phyloP scores from a whole-genome alignment of 2,113 vertebrate species.

The Phycodurus eques region DNA sequence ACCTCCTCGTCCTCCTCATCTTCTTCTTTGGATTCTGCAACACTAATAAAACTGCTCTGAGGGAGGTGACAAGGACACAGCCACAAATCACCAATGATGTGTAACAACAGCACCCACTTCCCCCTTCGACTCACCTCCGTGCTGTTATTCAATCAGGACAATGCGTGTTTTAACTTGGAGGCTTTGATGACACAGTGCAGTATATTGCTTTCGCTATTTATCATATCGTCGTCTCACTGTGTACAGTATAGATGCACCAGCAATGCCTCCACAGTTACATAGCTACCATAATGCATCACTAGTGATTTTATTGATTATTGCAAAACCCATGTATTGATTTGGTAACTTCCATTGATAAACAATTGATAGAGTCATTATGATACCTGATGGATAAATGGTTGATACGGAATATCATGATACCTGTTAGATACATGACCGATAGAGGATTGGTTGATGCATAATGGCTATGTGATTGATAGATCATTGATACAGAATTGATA shows the following conservation, averaged over 20 bases:
- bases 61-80: slow-evolving; percentile 63
- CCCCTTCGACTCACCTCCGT: slow-evolving; percentile 14
- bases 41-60: slow-evolving; percentile 59
- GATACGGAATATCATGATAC: background rate
- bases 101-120: slow-evolving; percentile 45
- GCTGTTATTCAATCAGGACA: background rate
- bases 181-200: background rate
- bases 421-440: background rate
- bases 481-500: too few species aligned
- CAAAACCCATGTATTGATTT: too few species aligned
- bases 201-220: background rate
- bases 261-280: background rate
- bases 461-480: slow-evolving; percentile 22
- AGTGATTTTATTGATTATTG: background rate
- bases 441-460: slow-evolving; percentile 14
- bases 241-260: too few species aligned
- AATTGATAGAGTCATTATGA: too few species aligned
- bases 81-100: slow-evolving; percentile 63
- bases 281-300: too few species aligned
- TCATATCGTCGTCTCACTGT: background rate
- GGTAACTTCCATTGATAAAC: too few species aligned
- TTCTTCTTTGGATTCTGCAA: slow-evolving; percentile 63
- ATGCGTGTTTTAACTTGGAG: background rate
- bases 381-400: background rate
- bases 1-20: slow-evolving; percentile 65